Base-by-base conservation (phyloP, 2,113 vertebrate species). In the Melanostigma gelatinosum region DNA sequence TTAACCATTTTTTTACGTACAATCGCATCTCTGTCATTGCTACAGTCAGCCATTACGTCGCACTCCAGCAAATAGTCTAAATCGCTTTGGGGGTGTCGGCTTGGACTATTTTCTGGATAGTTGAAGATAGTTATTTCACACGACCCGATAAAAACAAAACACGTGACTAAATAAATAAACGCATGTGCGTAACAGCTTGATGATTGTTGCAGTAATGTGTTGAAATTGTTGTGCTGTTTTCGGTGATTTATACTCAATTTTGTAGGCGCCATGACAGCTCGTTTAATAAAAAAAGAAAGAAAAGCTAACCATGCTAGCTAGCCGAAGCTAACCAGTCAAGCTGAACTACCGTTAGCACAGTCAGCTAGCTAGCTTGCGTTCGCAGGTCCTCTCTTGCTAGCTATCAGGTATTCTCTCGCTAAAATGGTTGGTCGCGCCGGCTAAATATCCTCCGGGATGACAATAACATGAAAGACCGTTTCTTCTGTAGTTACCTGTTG, bases 261-360 rank as follows among this genome's bases (percentile, higher is more conserved):
- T 72, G 76, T 12, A 46, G 85, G 85, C 92, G 90, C 88, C 93
- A 89, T 92, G 91, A 93, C 93, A 94, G 89, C 85, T 89, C 67
- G 80, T 74, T 85, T 65, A 34, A 34, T 6, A 34, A 34, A 6
- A 34, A 34, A 34, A 34, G 3, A 20, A 80, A 85, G 54, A 32
- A 13, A 74, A 66, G 87, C 88, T 89, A 92, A 69, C 76, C 0
- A 22, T 55, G 79, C 61, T 92, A 88, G 79, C 61, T 92, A 88
- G 87, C 88, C 27, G 2, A 83, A 62, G 90, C 91, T 92, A 89
- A 42, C 75, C 22, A 77, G 58, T 8, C 69, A 83, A 80, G 65
- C 0, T 65, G 46, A 80, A 62, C 57, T 54, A 52, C 24, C 52
- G 79, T 70, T 93, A 93, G 91, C 91, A 75, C 8, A 3, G 79